Conservation (phyloP, 2,113 vertebrate species). For the Arvicanthis niloticus region DNA sequence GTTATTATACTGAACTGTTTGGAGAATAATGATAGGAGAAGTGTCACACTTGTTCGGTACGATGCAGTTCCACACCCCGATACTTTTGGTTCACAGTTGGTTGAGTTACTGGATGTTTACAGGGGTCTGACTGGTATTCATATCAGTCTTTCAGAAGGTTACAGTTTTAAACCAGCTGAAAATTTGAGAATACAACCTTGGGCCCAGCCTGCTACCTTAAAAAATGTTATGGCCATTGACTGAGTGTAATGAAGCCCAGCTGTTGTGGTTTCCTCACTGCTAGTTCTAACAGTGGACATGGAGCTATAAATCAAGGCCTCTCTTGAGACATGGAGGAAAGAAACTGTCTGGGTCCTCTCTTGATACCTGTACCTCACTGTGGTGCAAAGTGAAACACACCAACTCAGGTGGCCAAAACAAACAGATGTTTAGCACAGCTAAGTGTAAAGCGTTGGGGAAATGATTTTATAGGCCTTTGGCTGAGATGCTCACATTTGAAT, state of each 20-base stretch:
- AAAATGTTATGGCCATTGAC: background rate
- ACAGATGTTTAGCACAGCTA: conserved; percentile 74
- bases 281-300: conserved; percentile 20
- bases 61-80: background rate
- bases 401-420: conserved; percentile 80
- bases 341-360: conserved; percentile 70
- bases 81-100: background rate
- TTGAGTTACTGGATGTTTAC: background rate
- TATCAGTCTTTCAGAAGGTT: conserved; percentile 53
- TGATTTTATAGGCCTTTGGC: conserved; percentile 77
- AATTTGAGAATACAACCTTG: conserved; percentile 61
- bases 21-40: background rate
- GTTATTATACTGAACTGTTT: background rate
- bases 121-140: background rate
- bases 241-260: conserved; percentile 62
- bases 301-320: conserved; percentile 58
- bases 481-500: conserved; percentile 64
- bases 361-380: conserved; percentile 69
- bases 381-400: conserved; percentile 71
- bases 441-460: conserved; percentile 74
- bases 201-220: conserved; percentile 30
- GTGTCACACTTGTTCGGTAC: background rate
- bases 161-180: conserved; percentile 61
- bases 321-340: conserved; percentile 64
- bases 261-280: conserved; percentile 11